A percentile compares a stretch with the other conserved stretches of the same genome.
These are phyloP conservation scores for Clusia tigrina DNA, from an alignment of 2,888 invertebrate genomes.

Conservation along the genomic window DNA sequence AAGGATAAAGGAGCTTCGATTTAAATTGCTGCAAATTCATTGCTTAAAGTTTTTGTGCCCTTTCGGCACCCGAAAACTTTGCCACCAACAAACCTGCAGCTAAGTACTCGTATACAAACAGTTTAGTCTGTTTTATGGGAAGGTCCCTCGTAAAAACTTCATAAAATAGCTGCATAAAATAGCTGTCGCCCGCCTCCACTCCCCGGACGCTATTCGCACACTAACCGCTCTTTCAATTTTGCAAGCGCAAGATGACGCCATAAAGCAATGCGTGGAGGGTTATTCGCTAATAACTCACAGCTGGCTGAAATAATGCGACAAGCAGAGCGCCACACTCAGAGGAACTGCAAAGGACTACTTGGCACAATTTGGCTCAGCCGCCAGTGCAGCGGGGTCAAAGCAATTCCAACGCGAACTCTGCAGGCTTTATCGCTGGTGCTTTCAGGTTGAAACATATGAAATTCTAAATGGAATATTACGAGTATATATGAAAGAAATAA, in stretches of 20 bases:
- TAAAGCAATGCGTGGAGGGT: constrained; percentile 1
- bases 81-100: not conserved
- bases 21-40: too few species aligned
- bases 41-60: too few species aligned
- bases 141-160: too few species aligned
- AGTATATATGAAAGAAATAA: not conserved
- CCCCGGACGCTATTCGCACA: not conserved
- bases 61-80: not conserved
- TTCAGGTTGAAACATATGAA: not conserved
- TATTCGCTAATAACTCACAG: constrained; percentile 39
- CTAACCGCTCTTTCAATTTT: constrained; percentile 26
- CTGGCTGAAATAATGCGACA: constrained; percentile 33
- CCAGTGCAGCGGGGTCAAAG: constrained; percentile 36
- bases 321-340: constrained; percentile 28
- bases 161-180: constrained; percentile 3
- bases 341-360: not conserved
- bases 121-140: too few species aligned
- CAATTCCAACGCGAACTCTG: constrained; percentile 23
- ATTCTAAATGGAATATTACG: not conserved
- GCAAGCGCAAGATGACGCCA: constrained; percentile 37
- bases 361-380: not conserved
- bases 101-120: too few species aligned
- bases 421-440: not conserved
- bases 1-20: too few species aligned
- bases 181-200: not conserved